These are phyloP conservation scores for Arge pagana DNA, from an alignment of 2,888 invertebrate species.

Conservation along the genomic window DNA sequence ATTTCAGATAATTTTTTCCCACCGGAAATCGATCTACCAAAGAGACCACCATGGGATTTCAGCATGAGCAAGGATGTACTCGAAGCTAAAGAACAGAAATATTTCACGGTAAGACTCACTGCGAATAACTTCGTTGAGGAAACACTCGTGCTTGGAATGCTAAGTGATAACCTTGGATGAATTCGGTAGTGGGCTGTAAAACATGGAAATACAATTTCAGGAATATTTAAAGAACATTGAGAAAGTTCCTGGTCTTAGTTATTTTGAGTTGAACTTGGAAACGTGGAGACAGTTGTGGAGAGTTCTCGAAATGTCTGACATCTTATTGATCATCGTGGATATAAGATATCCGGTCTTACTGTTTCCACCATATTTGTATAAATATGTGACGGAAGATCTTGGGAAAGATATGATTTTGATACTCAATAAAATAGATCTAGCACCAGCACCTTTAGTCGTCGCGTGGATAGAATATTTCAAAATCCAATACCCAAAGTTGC, in stretches of 20 bases:
- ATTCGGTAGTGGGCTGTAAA: background rate
- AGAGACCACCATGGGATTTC: slow-evolving; percentile 84
- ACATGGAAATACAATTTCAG: slow-evolving; percentile 57
- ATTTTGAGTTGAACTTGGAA: slow-evolving; percentile 92
- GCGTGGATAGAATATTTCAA: slow-evolving; percentile 87
- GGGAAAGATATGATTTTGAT: slow-evolving; percentile 87
- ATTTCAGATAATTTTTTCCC: slow-evolving; percentile 72
- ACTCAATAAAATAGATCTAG: slow-evolving; percentile 91
- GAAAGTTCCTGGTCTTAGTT: slow-evolving; percentile 71
- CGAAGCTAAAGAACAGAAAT: slow-evolving; percentile 79
- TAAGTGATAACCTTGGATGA: background rate
- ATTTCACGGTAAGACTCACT: slow-evolving; percentile 70
- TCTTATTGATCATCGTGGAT: slow-evolving; percentile 86
- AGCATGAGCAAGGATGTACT: slow-evolving; percentile 73
- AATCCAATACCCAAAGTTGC: slow-evolving; percentile 70
- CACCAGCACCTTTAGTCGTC: slow-evolving; percentile 76
- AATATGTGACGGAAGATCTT: slow-evolving; percentile 73
- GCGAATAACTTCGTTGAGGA: no score
- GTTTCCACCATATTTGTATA: slow-evolving; percentile 89
- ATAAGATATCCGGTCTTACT: slow-evolving; percentile 82
- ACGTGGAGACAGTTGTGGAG: slow-evolving; percentile 97
- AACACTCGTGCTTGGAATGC: background rate
- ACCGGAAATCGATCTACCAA: slow-evolving; percentile 75
- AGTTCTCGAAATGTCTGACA: slow-evolving; percentile 91
- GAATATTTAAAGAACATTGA: slow-evolving; percentile 76